Evolutionary conservation across 2,888 invertebrate species (phyloP).

Genomic region (Lordiphosa andalusiaca): DNA sequence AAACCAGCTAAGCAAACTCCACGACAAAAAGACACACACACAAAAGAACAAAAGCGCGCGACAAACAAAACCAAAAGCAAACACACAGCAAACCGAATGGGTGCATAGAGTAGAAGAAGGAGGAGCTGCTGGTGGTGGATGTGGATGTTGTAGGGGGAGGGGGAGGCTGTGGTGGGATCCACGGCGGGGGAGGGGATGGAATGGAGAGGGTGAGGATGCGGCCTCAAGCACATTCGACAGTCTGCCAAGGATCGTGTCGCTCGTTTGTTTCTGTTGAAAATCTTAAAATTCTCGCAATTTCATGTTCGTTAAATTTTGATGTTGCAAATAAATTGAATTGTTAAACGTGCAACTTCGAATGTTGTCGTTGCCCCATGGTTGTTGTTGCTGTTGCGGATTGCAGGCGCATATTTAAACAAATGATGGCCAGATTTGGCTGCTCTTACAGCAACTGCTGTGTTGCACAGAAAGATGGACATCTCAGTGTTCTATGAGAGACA

Average conservation of each 20-base stretch:
- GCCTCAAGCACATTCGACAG: conserved; percentile 46
- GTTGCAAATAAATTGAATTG: conserved; percentile 79
- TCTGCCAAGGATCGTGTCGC: conserved; percentile 78
- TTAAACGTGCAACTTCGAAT: conserved; percentile 78
- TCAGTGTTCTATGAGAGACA: conserved; percentile 43
- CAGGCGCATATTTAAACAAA: conserved; percentile 80
- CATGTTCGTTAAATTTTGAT: conserved; percentile 79
- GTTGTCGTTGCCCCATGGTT: conserved; percentile 46
- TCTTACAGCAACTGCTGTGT: conserved; percentile 39
- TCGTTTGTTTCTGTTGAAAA: conserved; percentile 81
- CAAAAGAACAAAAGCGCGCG: conserved; percentile 69
- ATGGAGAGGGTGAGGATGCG: conserved; percentile 18
- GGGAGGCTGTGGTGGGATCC: neutral
- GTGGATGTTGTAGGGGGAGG: too few species aligned
- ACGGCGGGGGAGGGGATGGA: conserved; percentile 4
- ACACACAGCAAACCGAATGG: conserved; percentile 35
- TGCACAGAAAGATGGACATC: conserved; percentile 56
- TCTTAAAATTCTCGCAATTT: conserved; percentile 81
- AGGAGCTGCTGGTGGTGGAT: neutral
- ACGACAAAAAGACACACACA: conserved; percentile 57
- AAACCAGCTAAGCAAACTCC: conserved; percentile 68
- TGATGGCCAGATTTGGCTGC: conserved; percentile 76
- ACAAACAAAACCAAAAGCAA: conserved; percentile 66
- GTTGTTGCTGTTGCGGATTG: conserved; percentile 41
- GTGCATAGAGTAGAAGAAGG: conserved; percentile 12